Evolutionary conservation across 2,888 invertebrate genomes (phyloP), one percentile per base, ranked within the genome.

Genomic region (Scaptomyza parva): DNA sequence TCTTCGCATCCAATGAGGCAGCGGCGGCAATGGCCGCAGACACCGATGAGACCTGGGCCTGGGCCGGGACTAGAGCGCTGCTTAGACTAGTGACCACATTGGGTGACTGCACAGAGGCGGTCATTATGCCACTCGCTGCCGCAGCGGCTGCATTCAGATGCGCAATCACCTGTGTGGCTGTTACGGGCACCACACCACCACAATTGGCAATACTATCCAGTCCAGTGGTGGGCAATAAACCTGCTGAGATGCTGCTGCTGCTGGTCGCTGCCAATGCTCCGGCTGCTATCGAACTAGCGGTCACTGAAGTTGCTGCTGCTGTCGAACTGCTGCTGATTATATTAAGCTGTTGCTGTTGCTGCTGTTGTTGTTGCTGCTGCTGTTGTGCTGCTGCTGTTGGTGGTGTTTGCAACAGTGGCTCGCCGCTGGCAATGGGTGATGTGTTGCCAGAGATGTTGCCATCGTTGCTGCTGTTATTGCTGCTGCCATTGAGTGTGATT

Each of bases 1-100:
- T 91, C 86, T 92, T 94, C 93, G 92, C 90, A 88, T 95, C 94
- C 88, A 93, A 91, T 79, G 94, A 71, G 54, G 89, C 80, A 30
- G 84, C 94, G 80, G 93, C 92, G 43, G 79, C 88, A 2, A 69
- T 75, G 11, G 87, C 81, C n/a, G 81, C 78, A 6, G 85, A 73
- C 52, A 86, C 67, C 39, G 84, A 68, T 4, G 76, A 40, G 24
- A 65, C 76, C 37, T n/a, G n/a, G n/a, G 83, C 70, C 55, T 83
- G 80, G 22, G 77, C 68, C 53, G 88, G 91, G 78, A 92, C 92
- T 90, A 94, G 94, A 83, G 93, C 92, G 67, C 92, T 92, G 81
- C 87, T 86, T 57, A 91, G 88, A 83, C 90, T 92, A 70, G 89
- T 88, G 60, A 88, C 92, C 70, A 89, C 92, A 43, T 92, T 92